Conservation (phyloP, 2,888 invertebrate genomes). For the Heteropelma amictum region DNA sequence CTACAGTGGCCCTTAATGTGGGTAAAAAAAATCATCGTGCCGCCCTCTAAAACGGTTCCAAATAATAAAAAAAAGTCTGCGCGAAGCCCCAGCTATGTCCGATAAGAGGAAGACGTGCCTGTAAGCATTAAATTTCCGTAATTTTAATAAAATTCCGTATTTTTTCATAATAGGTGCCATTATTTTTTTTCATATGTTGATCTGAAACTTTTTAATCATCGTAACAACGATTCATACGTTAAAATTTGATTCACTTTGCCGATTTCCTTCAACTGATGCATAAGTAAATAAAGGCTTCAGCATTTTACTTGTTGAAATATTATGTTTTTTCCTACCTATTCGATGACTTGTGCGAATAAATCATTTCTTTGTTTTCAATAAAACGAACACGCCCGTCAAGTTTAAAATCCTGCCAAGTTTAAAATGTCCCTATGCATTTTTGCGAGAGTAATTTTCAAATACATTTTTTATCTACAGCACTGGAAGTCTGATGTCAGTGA, state of each 20-base stretch:
- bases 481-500: neutral
- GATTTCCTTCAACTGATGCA: neutral
- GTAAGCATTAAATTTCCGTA: neutral
- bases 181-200: neutral
- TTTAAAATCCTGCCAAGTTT: slow-evolving; percentile 1
- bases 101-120: neutral
- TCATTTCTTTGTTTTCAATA: slow-evolving; percentile 3
- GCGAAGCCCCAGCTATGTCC: neutral
- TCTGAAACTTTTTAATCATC: neutral
- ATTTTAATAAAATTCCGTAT: neutral
- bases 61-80: neutral
- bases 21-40: no score
- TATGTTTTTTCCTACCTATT: neutral
- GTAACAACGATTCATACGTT: slow-evolving; percentile 7
- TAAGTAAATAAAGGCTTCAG: neutral
- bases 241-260: neutral
- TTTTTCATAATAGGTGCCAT: neutral
- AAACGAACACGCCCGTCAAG: slow-evolving; percentile 4
- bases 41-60: no score
- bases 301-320: neutral
- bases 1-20: no score
- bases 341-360: slow-evolving; percentile 1
- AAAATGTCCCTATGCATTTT: slow-evolving; percentile 1
- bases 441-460: neutral
- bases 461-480: neutral